Base-by-base conservation (phyloP, 2,888 invertebrate genomes). In the Pandemis corylana region DNA sequence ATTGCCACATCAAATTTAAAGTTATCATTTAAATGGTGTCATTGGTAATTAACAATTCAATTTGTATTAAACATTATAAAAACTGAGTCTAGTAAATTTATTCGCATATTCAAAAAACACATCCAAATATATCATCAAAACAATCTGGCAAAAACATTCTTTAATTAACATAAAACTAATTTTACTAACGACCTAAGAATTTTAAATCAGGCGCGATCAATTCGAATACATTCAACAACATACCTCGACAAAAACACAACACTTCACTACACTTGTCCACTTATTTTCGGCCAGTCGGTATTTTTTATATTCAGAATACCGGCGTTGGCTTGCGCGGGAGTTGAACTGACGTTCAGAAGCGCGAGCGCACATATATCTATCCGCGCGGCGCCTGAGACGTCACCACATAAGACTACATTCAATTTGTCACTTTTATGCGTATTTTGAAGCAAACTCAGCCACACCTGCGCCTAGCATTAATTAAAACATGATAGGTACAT, bases 291-390 rank as follows among this genome's bases (percentile, higher is more conserved):
- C 51, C 67, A 10, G 41, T 53, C 67, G 9, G 15, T 53, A 67
- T 42, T 49, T 65, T 49, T 46, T 46, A 46, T 44, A 28, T 62
- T 36, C 49, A 28, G 13, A 53, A 53, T 53, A 67, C 67, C 53
- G 67, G 53, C 67, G 51, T 13, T 15, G 67, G 13, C 53, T 7
- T 67, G 67, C 67, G 67, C 67, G 53, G 7, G 67, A 67, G 67
- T 67, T 15, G 41, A 41, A 53, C 67, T 67, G 67, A 51, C 67
- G 41, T 7, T 15, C 13, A 7, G 9, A 41, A 1, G 53, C 67
- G 53, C 15, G 53, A 1, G 41, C 67, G 51, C 41, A 15, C 13
- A 36, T 66, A 59, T 59, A 59, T 59, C 59, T 59, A 66, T 66
- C 36, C 28, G 36, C 51, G 49, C 51, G 15, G 41, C 41, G 51